Conservation (phyloP, 2,113 vertebrate genomes). For the Orycteropus afer region DNA sequence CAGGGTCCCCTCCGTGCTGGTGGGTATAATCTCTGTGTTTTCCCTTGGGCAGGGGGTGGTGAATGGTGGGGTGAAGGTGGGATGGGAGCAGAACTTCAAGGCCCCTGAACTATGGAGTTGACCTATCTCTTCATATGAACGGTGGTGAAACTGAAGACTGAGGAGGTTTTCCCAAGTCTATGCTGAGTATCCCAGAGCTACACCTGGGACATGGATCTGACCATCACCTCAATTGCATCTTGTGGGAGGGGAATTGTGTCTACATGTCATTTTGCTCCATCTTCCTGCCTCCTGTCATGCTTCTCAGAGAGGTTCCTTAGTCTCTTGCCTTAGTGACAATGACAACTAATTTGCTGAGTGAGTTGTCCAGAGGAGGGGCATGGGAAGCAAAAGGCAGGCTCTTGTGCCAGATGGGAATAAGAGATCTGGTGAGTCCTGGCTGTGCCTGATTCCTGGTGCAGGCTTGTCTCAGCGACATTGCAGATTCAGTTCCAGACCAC, state of each 20-base stretch:
- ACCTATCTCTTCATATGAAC: background rate
- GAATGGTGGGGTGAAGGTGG: background rate
- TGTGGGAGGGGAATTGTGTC: background rate
- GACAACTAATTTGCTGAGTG: background rate
- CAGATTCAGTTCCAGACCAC: too few species aligned
- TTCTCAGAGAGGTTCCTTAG: background rate
- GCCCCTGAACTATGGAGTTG: background rate
- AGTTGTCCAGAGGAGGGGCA: background rate
- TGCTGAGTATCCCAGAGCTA: background rate
- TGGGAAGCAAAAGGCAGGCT: background rate
- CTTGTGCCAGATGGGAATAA: background rate
- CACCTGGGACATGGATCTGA: background rate
- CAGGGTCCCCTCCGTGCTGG: background rate
- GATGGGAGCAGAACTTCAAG: background rate
- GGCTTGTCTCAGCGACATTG: too few species aligned
- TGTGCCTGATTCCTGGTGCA: background rate
- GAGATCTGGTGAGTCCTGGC: background rate
- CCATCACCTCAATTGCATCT: too few species aligned
- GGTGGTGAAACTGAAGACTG: background rate
- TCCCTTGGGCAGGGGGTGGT: background rate
- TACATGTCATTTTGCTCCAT: background rate
- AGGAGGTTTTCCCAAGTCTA: background rate
- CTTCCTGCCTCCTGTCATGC: conserved; percentile 16
- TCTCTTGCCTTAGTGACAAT: conserved; percentile 6
- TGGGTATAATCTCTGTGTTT: background rate